A percentile compares a stretch with the other conserved stretches of the same genome.
Evolutionary conservation across 2,113 vertebrate genomes (phyloP).

Genomic region (Pyxicephalus adspersus): DNA sequence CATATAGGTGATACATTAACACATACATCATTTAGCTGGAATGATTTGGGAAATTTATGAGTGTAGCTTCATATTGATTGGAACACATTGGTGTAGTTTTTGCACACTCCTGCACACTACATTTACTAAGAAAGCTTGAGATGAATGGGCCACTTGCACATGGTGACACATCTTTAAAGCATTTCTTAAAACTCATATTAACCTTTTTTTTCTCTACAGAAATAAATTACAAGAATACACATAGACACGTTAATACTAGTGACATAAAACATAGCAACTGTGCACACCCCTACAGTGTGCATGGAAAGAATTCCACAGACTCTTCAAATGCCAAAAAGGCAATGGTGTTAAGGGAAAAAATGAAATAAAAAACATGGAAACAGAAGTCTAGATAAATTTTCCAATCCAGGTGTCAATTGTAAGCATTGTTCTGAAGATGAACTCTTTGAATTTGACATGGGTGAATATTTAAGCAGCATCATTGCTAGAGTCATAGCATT

Average conservation of each 20-base stretch:
- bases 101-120: constrained; percentile 70
- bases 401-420: constrained; percentile 64
- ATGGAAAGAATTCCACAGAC: constrained; percentile 59
- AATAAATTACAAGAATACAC: constrained; percentile 66
- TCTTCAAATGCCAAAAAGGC: constrained; percentile 60
- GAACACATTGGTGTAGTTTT: constrained; percentile 62
- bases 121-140: constrained; percentile 60
- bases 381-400: constrained; percentile 64
- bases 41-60: constrained; percentile 69
- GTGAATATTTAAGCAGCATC: constrained; percentile 68
- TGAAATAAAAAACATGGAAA: constrained; percentile 65
- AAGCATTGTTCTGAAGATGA: constrained; percentile 68
- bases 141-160: constrained; percentile 55
- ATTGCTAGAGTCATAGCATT: constrained; percentile 71
- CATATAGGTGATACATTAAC: constrained; percentile 63
- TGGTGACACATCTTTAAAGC: constrained; percentile 35
- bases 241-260: constrained; percentile 66
- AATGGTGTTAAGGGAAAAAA: constrained; percentile 64
- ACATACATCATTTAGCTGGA: constrained; percentile 62
- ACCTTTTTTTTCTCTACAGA: constrained; percentile 64
- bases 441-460: constrained; percentile 65
- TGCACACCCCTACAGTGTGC: constrained; percentile 67
- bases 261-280: constrained; percentile 68
- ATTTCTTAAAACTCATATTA: constrained; percentile 52
- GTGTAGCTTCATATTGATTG: constrained; percentile 57